Evolutionary conservation across 1,140 invertebrate genomes (phyloP).

Genomic region (Plectus sambesii): DNA sequence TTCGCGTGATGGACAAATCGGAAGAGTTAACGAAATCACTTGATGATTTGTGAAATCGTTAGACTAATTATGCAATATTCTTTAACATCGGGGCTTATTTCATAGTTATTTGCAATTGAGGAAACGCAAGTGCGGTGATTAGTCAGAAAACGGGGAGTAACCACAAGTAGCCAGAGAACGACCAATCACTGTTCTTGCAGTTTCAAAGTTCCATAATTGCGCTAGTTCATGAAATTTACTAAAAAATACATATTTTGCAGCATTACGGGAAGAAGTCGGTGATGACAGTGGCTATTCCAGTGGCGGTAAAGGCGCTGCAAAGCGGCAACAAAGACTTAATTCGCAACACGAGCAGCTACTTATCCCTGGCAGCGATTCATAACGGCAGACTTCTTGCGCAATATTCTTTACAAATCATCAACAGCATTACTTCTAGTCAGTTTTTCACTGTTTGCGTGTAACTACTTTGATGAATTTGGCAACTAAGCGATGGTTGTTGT

Average conservation of each 20-base stretch:
- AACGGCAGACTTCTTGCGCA: conserved; percentile 69
- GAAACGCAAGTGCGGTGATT: too few species aligned
- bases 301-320: conserved; percentile 76
- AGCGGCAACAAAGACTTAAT: conserved; percentile 77
- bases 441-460: conserved; percentile 7
- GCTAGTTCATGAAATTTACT: conserved; percentile 19
- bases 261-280: conserved; percentile 75
- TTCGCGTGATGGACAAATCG: too few species aligned
- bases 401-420: conserved; percentile 75
- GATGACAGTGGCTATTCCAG: conserved; percentile 74
- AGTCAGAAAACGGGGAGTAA: too few species aligned
- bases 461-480: background rate
- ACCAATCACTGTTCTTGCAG: background rate
- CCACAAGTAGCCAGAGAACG: too few species aligned
- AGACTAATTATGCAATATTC: too few species aligned
- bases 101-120: too few species aligned
- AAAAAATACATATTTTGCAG: conserved; percentile 49
- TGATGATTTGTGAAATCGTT: too few species aligned
- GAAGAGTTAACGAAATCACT: too few species aligned
- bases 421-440: conserved; percentile 69
- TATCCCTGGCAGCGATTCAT: conserved; percentile 80
- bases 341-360: conserved; percentile 74
- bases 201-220: conserved; percentile 10
- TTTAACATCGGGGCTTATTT: too few species aligned
- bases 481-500: background rate